These are phyloP conservation scores for Acanthiza pusilla DNA, from an alignment of 2,797 vertebrate species.

Conservation along the genomic window DNA sequence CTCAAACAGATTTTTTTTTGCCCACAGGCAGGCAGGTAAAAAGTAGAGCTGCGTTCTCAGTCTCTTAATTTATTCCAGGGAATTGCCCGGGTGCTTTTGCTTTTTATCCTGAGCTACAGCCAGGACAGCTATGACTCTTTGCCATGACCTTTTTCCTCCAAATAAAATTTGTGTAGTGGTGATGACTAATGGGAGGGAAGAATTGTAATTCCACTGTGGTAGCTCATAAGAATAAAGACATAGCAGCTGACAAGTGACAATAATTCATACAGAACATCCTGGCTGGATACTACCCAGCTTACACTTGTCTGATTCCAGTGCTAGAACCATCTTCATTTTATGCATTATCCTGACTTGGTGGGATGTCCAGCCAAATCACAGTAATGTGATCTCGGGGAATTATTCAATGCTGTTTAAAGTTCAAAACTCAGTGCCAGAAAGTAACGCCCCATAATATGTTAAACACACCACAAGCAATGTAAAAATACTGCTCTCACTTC, in stretches of 20 bases:
- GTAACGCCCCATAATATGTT: not conserved
- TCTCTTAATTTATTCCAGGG: slow-evolving; percentile 1
- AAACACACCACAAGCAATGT: not conserved
- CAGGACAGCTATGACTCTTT: slow-evolving; percentile 1
- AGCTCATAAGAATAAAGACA: slow-evolving; percentile 23
- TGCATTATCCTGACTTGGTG: not conserved
- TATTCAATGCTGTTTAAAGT: slow-evolving; percentile 36
- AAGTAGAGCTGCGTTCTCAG: not conserved
- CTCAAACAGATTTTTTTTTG: not conserved
- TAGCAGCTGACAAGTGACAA: slow-evolving; percentile 28
- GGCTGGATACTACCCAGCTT: slow-evolving; percentile 2
- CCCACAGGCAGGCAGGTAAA: not conserved
- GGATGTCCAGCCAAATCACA: slow-evolving; percentile 15
- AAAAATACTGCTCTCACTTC: slow-evolving; percentile 13
- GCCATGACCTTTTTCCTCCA: slow-evolving; percentile 31
- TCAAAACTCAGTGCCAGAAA: not conserved
- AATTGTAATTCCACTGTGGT: slow-evolving; percentile 7
- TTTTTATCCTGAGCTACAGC: not conserved
- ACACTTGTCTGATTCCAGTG: not conserved
- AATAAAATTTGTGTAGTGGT: slow-evolving; percentile 1
- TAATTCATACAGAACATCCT: slow-evolving; percentile 27
- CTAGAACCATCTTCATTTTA: slow-evolving; percentile 35
- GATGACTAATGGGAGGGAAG: slow-evolving; percentile 4
- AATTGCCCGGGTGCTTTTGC: not conserved
- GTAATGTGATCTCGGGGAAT: slow-evolving; percentile 25